Base-by-base conservation (phyloP, 2,113 vertebrate genomes). In the Isichthys henryi region DNA sequence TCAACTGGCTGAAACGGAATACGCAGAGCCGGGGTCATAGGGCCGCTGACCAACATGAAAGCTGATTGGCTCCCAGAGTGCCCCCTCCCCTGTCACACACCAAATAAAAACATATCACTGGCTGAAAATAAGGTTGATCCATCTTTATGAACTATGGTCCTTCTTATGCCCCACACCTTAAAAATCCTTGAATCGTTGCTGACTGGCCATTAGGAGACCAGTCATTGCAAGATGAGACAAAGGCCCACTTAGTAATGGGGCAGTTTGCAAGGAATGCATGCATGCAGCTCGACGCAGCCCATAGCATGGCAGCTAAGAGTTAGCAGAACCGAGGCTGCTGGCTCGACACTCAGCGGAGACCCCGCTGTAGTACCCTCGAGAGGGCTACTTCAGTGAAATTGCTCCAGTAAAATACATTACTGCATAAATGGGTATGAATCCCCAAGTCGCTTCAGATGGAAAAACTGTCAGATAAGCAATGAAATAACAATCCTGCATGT, bases 401-500 rank as follows among this genome's bases (percentile, higher is more conserved):
- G 74, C 74, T 31, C 70, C 31, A 43, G 74, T 80, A 80, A 80
- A 80, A 80, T 43, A 80, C 74, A 80, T 80, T 80, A 80, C 74
- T 43, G 74, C 74, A 80, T 43, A 80, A 80, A 80, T 80, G 74
- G 74, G 74, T 43, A 80, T 80, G 74, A 80, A 80, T 39, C 74
- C 35, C 31, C 74, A 39, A 43, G 74, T 80, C 35, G 17, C 74
- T 80, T 80, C 74, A 39, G 74, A 80, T 43, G 35, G 62, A 80
- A 80, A 80, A 80, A 43, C 74, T 80, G 74, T 80, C 74, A 80
- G 74, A 80, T 39, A 80, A 80, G 74, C 74, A 19, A 43, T 80
- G 74, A 80, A 80, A 80, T 43, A 80, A 80, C 43, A n/a, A 49
- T 49, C 19, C 83, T 45, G 39, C 82, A 39, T 19, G 21, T 43